These are phyloP conservation scores for Drosophila cognata DNA, from an alignment of 2,888 invertebrate genomes.

Conservation along the genomic window DNA sequence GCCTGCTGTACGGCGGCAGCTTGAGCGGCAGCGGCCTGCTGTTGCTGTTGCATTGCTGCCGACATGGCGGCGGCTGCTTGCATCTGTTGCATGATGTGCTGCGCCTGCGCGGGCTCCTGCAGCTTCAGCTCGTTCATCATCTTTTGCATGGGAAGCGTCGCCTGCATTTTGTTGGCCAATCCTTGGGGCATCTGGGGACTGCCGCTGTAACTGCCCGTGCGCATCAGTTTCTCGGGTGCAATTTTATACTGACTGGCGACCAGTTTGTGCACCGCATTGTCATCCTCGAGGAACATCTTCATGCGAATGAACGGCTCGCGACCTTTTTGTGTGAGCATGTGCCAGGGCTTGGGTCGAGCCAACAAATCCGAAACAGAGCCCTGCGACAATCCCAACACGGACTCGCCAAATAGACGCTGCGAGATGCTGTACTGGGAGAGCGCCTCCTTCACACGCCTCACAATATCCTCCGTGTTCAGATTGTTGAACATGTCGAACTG, in stretches of 20 bases:
- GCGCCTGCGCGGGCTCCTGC: conserved; percentile 88
- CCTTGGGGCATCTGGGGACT: conserved; percentile 90
- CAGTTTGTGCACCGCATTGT: conserved; percentile 96
- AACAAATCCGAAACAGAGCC: conserved; percentile 99
- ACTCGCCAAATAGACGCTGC: conserved; percentile 98
- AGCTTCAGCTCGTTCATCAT: conserved; percentile 91
- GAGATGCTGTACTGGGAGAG: conserved; percentile 98
- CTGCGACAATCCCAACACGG: conserved; percentile 97
- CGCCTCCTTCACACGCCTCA: conserved; percentile 97
- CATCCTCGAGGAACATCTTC: conserved; percentile 99
- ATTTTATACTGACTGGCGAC: conserved; percentile 99
- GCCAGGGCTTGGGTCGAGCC: conserved; percentile 99
- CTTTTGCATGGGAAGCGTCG: conserved; percentile 89
- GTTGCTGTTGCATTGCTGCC: conserved; percentile 84
- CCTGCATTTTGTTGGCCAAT: conserved; percentile 90
- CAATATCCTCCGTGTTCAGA: conserved; percentile 99
- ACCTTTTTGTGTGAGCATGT: conserved; percentile 98
- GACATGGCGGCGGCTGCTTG: conserved; percentile 85
- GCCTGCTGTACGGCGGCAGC: conserved; percentile 57
- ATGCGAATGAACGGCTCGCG: conserved; percentile 98
- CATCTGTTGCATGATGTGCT: conserved; percentile 87
- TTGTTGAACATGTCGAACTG: conserved; percentile 99
- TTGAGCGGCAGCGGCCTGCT: conserved; percentile 56
- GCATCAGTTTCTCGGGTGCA: conserved; percentile 98
- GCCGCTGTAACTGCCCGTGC: conserved; percentile 96